Percentiles rank a stretch among this genome's conserved stretches.
phyloP scores from a whole-genome alignment of 2,797 vertebrate species.

The Rhinogobio ventralis region DNA sequence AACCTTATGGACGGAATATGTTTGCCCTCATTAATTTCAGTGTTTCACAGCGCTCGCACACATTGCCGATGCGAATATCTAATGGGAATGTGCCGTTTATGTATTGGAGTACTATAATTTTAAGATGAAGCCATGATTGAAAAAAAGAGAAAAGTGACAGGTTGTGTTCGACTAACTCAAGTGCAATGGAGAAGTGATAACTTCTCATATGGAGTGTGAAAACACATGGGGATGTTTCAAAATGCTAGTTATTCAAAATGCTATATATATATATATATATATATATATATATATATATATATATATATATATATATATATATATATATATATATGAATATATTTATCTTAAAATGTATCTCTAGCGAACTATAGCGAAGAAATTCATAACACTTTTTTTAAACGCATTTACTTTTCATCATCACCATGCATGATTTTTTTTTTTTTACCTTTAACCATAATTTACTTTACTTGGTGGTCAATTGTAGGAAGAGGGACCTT shows the following conservation, averaged over 20 bases:
- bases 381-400: too few relatives aligned
- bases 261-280: not conserved
- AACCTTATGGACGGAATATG: constrained; percentile 77
- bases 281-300: not conserved
- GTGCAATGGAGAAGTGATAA: not conserved
- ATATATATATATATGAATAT: too few relatives aligned
- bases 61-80: constrained; percentile 62
- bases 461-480: too few relatives aligned
- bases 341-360: too few relatives aligned
- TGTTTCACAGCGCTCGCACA: constrained; percentile 64
- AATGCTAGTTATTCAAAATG: not conserved
- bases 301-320: not conserved
- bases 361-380: too few relatives aligned
- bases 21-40: constrained; percentile 70
- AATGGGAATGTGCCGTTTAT: constrained; percentile 71
- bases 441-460: too few relatives aligned
- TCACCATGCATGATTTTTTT: too few relatives aligned
- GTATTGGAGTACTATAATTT: constrained; percentile 69
- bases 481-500: not conserved
- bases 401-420: too few relatives aligned
- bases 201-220: constrained; percentile 1
- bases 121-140: constrained; percentile 64
- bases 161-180: not conserved
- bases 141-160: not conserved
- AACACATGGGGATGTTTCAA: not conserved